These are phyloP conservation scores for Meganola albula DNA, from an alignment of 2,888 invertebrate genomes.

Conservation along the genomic window DNA sequence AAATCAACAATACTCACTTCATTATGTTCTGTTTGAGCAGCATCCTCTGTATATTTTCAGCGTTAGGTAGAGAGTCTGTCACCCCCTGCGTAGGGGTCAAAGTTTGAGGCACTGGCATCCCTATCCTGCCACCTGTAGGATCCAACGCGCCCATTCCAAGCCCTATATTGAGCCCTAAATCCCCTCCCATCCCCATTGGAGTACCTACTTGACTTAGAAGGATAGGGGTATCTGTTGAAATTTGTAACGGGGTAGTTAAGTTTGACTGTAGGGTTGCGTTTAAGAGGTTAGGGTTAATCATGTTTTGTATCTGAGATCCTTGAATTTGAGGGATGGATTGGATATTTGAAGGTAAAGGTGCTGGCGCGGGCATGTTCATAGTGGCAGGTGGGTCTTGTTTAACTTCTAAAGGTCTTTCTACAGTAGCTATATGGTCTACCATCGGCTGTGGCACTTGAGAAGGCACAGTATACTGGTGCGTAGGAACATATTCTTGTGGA, in stretches of 20 bases:
- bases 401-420: constrained; percentile 21
- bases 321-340: constrained; percentile 17
- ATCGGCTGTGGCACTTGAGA: constrained; percentile 37
- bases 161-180: constrained; percentile 42
- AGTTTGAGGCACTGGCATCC: constrained; percentile 36
- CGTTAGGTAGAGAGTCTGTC: constrained; percentile 45
- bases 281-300: constrained; percentile 36
- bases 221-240: constrained; percentile 58
- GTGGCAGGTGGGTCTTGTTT: constrained; percentile 23
- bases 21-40: constrained; percentile 71
- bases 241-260: constrained; percentile 61
- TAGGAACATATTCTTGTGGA: constrained; percentile 41
- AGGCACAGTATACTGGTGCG: constrained; percentile 53
- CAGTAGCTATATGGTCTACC: constrained; percentile 23
- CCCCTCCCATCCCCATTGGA: constrained; percentile 49
- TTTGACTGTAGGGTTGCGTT: constrained; percentile 44
- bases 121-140: no score
- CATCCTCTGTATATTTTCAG: constrained; percentile 72
- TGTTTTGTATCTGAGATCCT: constrained; percentile 26
- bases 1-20: constrained; percentile 52
- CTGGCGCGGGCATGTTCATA: constrained; percentile 18
- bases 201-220: constrained; percentile 58
- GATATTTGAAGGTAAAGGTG: constrained; percentile 23
- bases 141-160: constrained; percentile 28
- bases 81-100: constrained; percentile 45